Evolutionary conservation across 2,113 vertebrate species (phyloP).

Genomic region (Redunca redunca): DNA sequence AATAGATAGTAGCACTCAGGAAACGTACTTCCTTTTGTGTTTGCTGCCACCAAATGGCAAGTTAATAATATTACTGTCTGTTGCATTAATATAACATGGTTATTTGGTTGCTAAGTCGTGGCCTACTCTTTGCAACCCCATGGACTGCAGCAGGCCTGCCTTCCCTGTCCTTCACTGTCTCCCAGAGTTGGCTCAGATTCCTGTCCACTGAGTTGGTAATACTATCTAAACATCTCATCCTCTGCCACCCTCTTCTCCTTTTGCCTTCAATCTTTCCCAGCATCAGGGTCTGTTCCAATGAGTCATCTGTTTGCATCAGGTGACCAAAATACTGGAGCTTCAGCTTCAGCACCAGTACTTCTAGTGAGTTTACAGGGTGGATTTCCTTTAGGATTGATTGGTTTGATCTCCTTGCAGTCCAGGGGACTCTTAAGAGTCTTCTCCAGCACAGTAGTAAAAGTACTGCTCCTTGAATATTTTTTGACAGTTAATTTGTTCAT

Average conservation of each 20-base stretch:
- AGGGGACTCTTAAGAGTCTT: not conserved
- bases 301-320: not conserved
- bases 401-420: not conserved
- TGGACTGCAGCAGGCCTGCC: not conserved
- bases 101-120: not conserved
- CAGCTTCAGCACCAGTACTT: not conserved
- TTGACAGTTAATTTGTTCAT: not conserved
- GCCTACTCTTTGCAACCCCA: not conserved
- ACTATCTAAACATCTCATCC: not conserved
- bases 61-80: not conserved
- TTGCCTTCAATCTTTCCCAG: not conserved
- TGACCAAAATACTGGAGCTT: not conserved
- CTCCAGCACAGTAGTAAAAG: not conserved
- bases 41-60: slow-evolving; percentile 61
- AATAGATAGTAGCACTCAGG: not conserved
- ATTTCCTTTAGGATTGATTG: not conserved
- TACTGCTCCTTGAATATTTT: not conserved
- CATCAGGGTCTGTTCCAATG: not conserved
- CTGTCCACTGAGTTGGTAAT: not conserved
- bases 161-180: not conserved
- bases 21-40: slow-evolving; percentile 31
- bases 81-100: not conserved
- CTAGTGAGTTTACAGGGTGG: not conserved
- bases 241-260: not conserved
- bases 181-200: not conserved